These are phyloP conservation scores for Neocloeon triangulifer DNA, from an alignment of 1,140 invertebrate species.

Conservation along the genomic window DNA sequence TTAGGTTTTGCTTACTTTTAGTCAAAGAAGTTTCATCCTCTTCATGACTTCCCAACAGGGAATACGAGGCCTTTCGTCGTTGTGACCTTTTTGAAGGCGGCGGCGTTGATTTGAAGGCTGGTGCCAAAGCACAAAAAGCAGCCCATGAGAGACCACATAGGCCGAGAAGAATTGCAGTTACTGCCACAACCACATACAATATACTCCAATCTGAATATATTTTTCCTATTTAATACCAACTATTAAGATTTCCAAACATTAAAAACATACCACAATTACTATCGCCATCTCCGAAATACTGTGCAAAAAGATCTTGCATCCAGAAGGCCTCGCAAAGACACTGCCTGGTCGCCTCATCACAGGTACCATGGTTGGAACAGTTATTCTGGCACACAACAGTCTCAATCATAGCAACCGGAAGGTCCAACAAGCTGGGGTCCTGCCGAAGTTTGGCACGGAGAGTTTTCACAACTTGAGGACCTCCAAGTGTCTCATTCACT, in stretches of 20 bases:
- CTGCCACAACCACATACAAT: slow-evolving; percentile 58
- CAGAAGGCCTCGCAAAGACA: slow-evolving; percentile 89
- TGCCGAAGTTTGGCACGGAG: slow-evolving; percentile 41
- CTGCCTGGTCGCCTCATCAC: slow-evolving; percentile 56
- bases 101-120: slow-evolving; percentile 24
- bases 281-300: slow-evolving; percentile 34
- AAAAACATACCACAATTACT: slow-evolving; percentile 48
- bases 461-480: slow-evolving; percentile 29
- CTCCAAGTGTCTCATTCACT: no score
- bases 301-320: slow-evolving; percentile 62
- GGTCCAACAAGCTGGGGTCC: slow-evolving; percentile 46
- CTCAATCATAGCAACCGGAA: slow-evolving; percentile 49
- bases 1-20: slow-evolving; percentile 16
- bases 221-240: slow-evolving; percentile 2
- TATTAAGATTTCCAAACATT: slow-evolving; percentile 1
- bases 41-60: slow-evolving; percentile 31
- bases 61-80: no score
- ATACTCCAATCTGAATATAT: slow-evolving; percentile 55
- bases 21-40: slow-evolving; percentile 24
- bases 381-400: slow-evolving; percentile 76
- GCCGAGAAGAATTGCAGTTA: slow-evolving; percentile 35
- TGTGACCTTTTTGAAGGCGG: slow-evolving; percentile 23
- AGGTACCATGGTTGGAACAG: slow-evolving; percentile 77
- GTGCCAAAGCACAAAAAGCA: slow-evolving; percentile 36
- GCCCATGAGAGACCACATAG: slow-evolving; percentile 44